Percentiles rank a stretch among this genome's conserved stretches.
Evolutionary conservation across 2,888 invertebrate genomes (phyloP).

Genomic region (Vannuccia rotundouncinata): DNA sequence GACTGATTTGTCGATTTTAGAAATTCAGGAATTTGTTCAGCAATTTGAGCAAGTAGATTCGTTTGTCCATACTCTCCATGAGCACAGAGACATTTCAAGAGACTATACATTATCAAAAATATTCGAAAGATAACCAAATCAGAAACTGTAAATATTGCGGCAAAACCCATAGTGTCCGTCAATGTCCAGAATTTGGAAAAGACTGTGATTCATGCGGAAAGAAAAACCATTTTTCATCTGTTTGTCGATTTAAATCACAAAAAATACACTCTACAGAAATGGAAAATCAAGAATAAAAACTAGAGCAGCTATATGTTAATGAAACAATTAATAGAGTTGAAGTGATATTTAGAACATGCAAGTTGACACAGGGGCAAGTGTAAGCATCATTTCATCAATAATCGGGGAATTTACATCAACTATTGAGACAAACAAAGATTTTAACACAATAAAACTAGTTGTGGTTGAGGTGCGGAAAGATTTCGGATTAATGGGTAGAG

Average conservation of each 20-base stretch:
- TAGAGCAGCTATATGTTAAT: conserved; percentile 19
- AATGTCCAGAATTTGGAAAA: neutral
- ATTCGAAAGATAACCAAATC: conserved; percentile 14
- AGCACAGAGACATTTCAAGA: neutral
- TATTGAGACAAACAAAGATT: conserved; percentile 9
- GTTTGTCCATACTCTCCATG: conserved; percentile 1
- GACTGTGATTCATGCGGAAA: conserved; percentile 1
- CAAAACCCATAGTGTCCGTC: conserved; percentile 10
- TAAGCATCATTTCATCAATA: conserved; percentile 1
- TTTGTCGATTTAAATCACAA: conserved; percentile 19
- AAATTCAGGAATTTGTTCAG: neutral
- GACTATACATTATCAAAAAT: neutral
- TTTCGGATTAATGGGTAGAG: neutral
- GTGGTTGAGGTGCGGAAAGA: neutral
- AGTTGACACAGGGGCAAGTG: conserved; percentile 15
- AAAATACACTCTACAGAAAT: conserved; percentile 18
- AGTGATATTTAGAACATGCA: neutral
- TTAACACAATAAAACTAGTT: neutral
- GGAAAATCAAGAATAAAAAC: conserved; percentile 1
- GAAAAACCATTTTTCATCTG: neutral
- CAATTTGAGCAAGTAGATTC: conserved; percentile 9
- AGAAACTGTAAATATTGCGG: conserved; percentile 23
- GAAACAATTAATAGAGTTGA: conserved; percentile 14
- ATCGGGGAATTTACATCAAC: neutral
- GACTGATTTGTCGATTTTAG: conserved; percentile 6